phyloP scores from a whole-genome alignment of 2,797 vertebrate genomes.

The Crenichthys baileyi region DNA sequence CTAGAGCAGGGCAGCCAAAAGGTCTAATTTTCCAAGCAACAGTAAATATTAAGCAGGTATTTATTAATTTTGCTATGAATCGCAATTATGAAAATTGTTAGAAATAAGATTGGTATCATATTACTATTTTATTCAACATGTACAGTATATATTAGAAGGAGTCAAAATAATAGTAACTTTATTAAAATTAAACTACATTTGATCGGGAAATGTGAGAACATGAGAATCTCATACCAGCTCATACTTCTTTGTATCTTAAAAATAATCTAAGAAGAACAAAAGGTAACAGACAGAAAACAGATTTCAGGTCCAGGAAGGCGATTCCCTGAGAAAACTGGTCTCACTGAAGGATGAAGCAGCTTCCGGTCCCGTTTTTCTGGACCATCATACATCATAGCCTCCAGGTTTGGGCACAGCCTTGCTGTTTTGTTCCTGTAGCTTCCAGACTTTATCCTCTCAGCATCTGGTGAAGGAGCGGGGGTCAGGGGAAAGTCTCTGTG shows the following conservation, averaged over 20 bases:
- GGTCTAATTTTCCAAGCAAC: neutral
- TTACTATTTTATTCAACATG: neutral
- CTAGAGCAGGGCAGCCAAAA: neutral
- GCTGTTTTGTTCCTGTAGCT: neutral
- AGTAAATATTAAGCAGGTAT: neutral
- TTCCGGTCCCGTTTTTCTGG: neutral
- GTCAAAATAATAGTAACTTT: neutral
- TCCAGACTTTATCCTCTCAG: slow-evolving; percentile 65
- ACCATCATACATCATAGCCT: slow-evolving; percentile 49
- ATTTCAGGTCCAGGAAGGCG: no score
- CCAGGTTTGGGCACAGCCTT: slow-evolving; percentile 49
- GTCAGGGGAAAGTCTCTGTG: slow-evolving; percentile 59
- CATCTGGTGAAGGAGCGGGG: slow-evolving; percentile 64
- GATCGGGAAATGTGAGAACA: neutral
- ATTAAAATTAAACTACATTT: neutral
- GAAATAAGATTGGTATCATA: neutral
- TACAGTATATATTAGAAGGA: neutral
- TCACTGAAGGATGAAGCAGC: neutral
- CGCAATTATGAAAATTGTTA: no score
- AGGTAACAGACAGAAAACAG: neutral
- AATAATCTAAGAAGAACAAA: neutral
- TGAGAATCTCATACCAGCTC: neutral
- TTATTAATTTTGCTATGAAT: no score
- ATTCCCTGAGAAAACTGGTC: neutral
- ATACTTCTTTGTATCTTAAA: neutral